Evolutionary conservation across 2,888 invertebrate species (phyloP).

Genomic region (Helicoverpa assulta): DNA sequence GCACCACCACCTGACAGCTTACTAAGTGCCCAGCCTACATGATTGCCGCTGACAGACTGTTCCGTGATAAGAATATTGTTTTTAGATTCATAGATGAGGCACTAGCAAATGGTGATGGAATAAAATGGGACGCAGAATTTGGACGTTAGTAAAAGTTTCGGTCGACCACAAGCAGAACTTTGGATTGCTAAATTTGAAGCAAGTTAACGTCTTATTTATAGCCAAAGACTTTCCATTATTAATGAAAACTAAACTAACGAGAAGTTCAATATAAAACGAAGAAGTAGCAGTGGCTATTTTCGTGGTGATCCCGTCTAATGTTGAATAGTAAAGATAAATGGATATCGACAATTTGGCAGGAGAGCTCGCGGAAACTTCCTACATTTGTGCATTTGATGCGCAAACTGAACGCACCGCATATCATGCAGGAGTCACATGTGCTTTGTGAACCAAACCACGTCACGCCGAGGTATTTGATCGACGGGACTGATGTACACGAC

Average conservation of each 20-base stretch:
- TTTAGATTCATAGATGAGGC: not conserved
- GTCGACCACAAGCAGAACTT: not conserved
- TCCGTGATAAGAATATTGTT: conserved; percentile 14
- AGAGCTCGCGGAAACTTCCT: conserved; percentile 58
- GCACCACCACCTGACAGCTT: conserved; percentile 29
- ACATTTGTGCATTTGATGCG: conserved; percentile 50
- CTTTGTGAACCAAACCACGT: conserved; percentile 48
- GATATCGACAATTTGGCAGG: conserved; percentile 46
- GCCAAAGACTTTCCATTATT: conserved; percentile 4
- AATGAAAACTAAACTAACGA: not conserved
- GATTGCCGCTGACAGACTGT: conserved; percentile 5
- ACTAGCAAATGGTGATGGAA: not conserved
- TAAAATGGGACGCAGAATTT: not conserved
- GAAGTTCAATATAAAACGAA: not conserved
- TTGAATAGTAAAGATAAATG: conserved; percentile 40
- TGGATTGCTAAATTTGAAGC: not conserved
- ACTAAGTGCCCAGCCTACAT: conserved; percentile 20
- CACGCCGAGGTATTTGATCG: conserved; percentile 41
- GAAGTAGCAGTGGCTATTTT: conserved; percentile 20
- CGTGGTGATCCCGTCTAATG: conserved; percentile 16
- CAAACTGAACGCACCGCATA: conserved; percentile 16
- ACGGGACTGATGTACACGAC: conserved; percentile 28
- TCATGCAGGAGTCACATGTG: conserved; percentile 18
- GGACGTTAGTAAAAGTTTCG: not conserved
- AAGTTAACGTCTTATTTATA: not conserved